Percentiles rank a stretch among this genome's conserved stretches.
Conservation (phyloP, 2,888 invertebrate genomes). For the Byasa hedistus region DNA sequence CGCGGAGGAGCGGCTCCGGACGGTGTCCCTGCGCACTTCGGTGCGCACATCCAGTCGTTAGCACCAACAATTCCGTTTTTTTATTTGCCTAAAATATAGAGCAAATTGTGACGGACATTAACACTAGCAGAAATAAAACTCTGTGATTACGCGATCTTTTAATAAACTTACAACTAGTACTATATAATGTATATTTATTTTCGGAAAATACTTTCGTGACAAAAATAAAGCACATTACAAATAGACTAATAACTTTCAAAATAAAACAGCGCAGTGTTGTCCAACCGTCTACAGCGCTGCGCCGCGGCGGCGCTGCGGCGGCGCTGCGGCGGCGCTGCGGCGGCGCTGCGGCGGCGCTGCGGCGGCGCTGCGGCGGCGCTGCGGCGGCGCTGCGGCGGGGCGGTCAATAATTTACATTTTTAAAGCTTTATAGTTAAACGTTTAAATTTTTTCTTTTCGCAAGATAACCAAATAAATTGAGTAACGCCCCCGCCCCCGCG, state of each 20-base stretch:
- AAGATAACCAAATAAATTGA: background rate
- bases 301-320: conserved; percentile 37
- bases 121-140: background rate
- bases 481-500: background rate
- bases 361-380: background rate
- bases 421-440: background rate
- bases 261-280: conserved; percentile 60
- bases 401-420: background rate
- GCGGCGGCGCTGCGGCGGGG: background rate
- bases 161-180: background rate
- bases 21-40: no score
- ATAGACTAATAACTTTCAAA: conserved; percentile 33
- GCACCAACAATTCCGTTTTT: no score
- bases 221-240: background rate
- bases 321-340: conserved; percentile 32
- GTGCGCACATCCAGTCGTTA: no score
- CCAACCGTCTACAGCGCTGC: conserved; percentile 68
- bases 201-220: background rate
- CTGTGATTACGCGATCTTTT: background rate
- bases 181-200: background rate
- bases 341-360: conserved; percentile 14
- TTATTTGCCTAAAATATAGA: background rate
- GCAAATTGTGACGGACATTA: background rate
- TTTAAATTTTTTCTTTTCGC: background rate
- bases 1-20: no score